Percentiles rank a stretch among this genome's conserved stretches.
These are phyloP conservation scores for Hydrolagus colliei DNA, from an alignment of 2,797 vertebrate genomes.

Conservation along the genomic window DNA sequence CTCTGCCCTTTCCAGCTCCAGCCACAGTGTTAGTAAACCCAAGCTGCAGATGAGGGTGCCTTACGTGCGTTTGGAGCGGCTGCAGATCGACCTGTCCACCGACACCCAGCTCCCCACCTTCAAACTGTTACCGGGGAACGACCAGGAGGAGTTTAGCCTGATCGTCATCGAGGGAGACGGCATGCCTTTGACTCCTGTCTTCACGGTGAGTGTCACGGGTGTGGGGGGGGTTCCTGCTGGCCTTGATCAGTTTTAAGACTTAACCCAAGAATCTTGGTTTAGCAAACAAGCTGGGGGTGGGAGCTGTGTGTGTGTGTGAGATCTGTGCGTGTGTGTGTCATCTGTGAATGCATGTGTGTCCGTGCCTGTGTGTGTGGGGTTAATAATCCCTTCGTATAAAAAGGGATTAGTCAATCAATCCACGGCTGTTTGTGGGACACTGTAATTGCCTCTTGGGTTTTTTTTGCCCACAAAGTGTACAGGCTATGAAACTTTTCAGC, in stretches of 20 bases:
- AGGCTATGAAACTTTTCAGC: too few relatives aligned
- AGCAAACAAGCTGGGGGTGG: background rate
- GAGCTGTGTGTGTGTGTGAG: background rate
- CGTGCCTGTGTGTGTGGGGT: background rate
- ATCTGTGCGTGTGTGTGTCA: background rate
- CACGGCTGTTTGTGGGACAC: too few relatives aligned
- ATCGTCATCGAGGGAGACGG: constrained; percentile 18
- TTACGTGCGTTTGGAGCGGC: constrained; percentile 19
- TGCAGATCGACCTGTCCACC: constrained; percentile 18
- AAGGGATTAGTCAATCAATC: too few relatives aligned
- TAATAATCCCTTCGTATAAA: too few relatives aligned
- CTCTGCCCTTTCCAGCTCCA: background rate
- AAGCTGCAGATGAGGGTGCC: background rate
- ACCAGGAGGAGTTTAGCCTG: constrained; percentile 24
- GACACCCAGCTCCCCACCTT: constrained; percentile 23
- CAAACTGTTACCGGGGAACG: constrained; percentile 17
- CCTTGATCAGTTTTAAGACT: too few relatives aligned
- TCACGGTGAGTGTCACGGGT: background rate
- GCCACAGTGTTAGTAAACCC: background rate
- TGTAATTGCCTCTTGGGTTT: too few relatives aligned
- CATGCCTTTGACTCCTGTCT: constrained; percentile 8
- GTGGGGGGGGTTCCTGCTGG: too few relatives aligned
- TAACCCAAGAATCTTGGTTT: background rate
- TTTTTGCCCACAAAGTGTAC: too few relatives aligned
- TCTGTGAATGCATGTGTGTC: background rate